Evolutionary conservation across 2,888 invertebrate species (phyloP).

Genomic region (Amphiduros pacificus): DNA sequence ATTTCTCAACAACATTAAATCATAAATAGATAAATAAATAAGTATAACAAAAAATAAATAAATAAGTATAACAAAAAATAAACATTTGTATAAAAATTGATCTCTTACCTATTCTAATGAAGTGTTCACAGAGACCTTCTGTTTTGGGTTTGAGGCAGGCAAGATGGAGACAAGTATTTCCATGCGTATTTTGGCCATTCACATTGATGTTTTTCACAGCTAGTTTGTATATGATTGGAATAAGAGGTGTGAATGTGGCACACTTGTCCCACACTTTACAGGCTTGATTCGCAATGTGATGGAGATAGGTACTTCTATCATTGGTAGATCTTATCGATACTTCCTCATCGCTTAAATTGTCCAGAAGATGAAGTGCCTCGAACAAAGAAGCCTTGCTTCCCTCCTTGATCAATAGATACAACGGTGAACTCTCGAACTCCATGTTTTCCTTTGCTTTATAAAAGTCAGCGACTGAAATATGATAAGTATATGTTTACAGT

Average conservation of each 20-base stretch:
- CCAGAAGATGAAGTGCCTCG: constrained; percentile 21
- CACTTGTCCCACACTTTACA: constrained; percentile 17
- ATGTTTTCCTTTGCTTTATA: no score
- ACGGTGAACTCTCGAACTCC: constrained; percentile 26
- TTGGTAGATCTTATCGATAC: background rate
- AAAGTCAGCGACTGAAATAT: no score
- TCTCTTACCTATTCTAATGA: constrained; percentile 38
- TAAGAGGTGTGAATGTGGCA: constrained; percentile 14
- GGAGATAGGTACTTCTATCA: constrained; percentile 20
- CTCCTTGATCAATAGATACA: constrained; percentile 20
- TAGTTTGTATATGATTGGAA: constrained; percentile 34
- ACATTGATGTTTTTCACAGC: constrained; percentile 33
- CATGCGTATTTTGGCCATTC: constrained; percentile 37
- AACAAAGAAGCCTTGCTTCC: constrained; percentile 17
- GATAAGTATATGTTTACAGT: no score
- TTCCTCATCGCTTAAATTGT: constrained; percentile 18
- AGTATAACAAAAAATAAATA: background rate
- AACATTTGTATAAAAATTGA: no score
- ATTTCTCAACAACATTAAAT: no score
- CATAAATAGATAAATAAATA: no score
- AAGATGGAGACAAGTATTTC: constrained; percentile 39
- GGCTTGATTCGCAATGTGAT: constrained; percentile 27
- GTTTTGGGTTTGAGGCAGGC: constrained; percentile 38
- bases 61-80: no score
- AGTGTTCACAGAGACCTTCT: constrained; percentile 30